A percentile compares a stretch with the other conserved stretches of the same genome.
These are phyloP conservation scores for Boloria selene DNA, from an alignment of 2,888 invertebrate genomes.

Conservation along the genomic window DNA sequence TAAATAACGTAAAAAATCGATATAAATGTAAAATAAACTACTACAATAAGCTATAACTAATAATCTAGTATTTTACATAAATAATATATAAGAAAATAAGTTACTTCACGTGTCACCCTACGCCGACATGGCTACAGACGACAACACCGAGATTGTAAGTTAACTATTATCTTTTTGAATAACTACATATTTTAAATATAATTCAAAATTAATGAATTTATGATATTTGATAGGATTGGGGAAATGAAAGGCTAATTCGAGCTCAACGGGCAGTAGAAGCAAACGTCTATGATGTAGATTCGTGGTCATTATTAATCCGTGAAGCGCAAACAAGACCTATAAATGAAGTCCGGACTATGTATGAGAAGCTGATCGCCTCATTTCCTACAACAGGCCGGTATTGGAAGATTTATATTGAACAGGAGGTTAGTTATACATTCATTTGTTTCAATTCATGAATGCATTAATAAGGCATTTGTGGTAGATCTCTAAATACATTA, in stretches of 20 bases:
- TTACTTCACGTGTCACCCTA: neutral
- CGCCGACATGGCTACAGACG: conserved; percentile 47
- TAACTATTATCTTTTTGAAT: neutral
- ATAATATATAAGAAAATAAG: neutral
- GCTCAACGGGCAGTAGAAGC: conserved; percentile 93
- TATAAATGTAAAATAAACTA: neutral
- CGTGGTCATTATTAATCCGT: conserved; percentile 97
- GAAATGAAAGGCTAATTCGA: conserved; percentile 90
- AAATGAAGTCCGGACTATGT: conserved; percentile 94
- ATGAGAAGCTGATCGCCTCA: conserved; percentile 95
- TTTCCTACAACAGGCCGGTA: conserved; percentile 98
- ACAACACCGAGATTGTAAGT: conserved; percentile 64
- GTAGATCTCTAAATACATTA: no score
- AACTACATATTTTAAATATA: neutral
- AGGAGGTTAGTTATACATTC: conserved; percentile 86
- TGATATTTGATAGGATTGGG: conserved; percentile 87
- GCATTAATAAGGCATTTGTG: neutral
- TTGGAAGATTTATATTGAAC: conserved; percentile 99
- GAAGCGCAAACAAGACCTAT: conserved; percentile 95
- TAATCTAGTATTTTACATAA: neutral
- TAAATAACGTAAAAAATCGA: neutral
- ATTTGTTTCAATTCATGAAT: no score
- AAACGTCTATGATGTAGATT: conserved; percentile 96
- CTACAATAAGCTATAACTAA: neutral
- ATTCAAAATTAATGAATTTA: neutral